Evolutionary conservation across 2,113 vertebrate species (phyloP).

Genomic region (Cebidichthys violaceus): DNA sequence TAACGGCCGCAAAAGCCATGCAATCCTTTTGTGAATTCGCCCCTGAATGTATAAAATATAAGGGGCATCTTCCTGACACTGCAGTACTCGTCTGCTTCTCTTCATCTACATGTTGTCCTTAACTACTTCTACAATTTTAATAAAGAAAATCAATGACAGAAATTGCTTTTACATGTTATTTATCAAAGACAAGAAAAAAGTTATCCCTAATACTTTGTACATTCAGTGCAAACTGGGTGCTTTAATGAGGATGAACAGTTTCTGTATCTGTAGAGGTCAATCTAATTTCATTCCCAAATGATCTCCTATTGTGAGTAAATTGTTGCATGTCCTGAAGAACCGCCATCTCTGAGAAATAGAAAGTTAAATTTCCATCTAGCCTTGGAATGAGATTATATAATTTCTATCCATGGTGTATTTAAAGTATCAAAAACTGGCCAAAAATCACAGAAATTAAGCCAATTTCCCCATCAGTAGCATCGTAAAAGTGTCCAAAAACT

Average conservation of each 20-base stretch:
- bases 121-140: not conserved
- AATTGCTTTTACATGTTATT: conserved; percentile 20
- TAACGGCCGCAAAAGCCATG: not conserved
- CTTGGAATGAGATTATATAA: conserved; percentile 23
- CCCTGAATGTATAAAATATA: conserved; percentile 13
- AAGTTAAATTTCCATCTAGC: conserved; percentile 4
- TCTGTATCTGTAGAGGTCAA: conserved; percentile 51
- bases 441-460: not conserved
- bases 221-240: not conserved
- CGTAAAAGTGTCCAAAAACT: not conserved
- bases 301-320: conserved; percentile 47
- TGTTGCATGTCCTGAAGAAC: conserved; percentile 26
- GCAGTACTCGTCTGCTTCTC: not conserved
- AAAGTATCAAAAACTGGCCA: conserved; percentile 18
- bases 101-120: not conserved
- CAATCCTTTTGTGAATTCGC: not conserved
- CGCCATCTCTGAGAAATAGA: not conserved
- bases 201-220: not conserved
- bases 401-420: not conserved
- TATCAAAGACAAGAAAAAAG: not conserved
- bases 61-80: not conserved
- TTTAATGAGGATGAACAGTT: conserved; percentile 46
- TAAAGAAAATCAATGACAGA: not conserved
- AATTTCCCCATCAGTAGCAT: not conserved
- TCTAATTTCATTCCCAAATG: conserved; percentile 47